Conservation (phyloP, 2,113 vertebrate genomes). For the Cheilinus undulatus region DNA sequence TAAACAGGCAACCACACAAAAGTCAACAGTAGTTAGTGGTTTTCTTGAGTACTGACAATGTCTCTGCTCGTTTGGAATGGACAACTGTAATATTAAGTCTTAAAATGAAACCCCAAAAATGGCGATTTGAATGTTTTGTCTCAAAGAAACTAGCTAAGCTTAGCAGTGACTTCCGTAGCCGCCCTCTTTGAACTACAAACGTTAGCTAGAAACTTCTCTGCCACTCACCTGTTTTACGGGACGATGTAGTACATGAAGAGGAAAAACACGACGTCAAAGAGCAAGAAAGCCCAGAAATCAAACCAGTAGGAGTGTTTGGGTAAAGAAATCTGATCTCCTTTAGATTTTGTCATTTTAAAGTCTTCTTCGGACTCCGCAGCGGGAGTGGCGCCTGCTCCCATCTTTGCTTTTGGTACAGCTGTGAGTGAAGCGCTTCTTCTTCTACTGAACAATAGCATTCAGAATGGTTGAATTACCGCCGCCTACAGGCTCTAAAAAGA, state of each 20-base stretch:
- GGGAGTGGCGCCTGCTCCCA: background rate
- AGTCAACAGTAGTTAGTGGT: background rate
- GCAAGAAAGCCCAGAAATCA: slow-evolving; percentile 89
- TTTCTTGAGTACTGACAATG: rapidly evolving
- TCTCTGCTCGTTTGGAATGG: background rate
- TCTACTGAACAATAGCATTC: too few relatives aligned
- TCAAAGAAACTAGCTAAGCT: background rate
- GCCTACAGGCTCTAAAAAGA: too few relatives aligned
- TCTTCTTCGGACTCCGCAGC: background rate
- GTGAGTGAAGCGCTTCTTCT: too few relatives aligned
- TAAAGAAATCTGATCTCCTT: slow-evolving; percentile 29
- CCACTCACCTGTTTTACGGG: slow-evolving; percentile 77
- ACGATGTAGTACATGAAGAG: slow-evolving; percentile 81
- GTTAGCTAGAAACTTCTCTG: slow-evolving; percentile 12
- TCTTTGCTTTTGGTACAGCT: background rate
- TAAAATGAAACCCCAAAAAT: too few relatives aligned
- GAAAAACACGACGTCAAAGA: slow-evolving; percentile 87
- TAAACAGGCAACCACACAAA: background rate
- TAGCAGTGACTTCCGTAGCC: slow-evolving; percentile 49
- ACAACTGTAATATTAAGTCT: too few relatives aligned
- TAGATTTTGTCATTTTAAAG: background rate
- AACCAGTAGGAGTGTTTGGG: slow-evolving; percentile 92
- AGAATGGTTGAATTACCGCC: too few relatives aligned
- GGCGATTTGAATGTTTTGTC: too few relatives aligned
- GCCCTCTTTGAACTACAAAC: background rate